A percentile compares a stretch with the other conserved stretches of the same genome.
Evolutionary conservation across 1,140 invertebrate species (phyloP).

Genomic region (Adelges cooleyi): DNA sequence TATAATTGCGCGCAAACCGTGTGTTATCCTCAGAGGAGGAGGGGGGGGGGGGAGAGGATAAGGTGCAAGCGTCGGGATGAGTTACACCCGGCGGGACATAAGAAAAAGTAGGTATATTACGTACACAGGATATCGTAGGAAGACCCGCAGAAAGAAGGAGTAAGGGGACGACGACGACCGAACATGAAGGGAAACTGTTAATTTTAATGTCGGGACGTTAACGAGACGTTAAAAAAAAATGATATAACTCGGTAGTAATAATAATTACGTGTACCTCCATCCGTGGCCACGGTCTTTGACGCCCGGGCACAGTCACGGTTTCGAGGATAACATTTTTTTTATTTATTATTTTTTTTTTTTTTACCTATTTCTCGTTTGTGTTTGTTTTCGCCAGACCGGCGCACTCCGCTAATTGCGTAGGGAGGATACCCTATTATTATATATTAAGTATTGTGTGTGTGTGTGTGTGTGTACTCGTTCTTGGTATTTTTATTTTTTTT

Average conservation of each 20-base stretch:
- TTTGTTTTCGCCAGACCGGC: slow-evolving; percentile 25
- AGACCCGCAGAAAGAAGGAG: not conserved
- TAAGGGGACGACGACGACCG: no score
- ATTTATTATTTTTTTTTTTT: not conserved
- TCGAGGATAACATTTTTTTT: slow-evolving; percentile 21
- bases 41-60: no score
- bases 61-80: not conserved
- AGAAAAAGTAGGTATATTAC: not conserved
- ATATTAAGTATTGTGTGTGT: not conserved
- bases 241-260: slow-evolving; percentile 21
- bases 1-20: no score
- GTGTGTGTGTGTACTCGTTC: not conserved
- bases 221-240: slow-evolving; percentile 25
- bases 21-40: no score
- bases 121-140: not conserved
- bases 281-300: not conserved
- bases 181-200: slow-evolving; percentile 20
- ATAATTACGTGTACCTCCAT: slow-evolving; percentile 10
- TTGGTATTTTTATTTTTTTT: no score
- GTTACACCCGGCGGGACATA: not conserved
- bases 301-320: slow-evolving; percentile 12
- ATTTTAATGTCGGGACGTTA: slow-evolving; percentile 25
- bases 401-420: slow-evolving; percentile 19
- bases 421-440: slow-evolving; percentile 26
- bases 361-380: not conserved